Conservation (phyloP, 2,888 invertebrate species). For the Endotricha flammealis region DNA sequence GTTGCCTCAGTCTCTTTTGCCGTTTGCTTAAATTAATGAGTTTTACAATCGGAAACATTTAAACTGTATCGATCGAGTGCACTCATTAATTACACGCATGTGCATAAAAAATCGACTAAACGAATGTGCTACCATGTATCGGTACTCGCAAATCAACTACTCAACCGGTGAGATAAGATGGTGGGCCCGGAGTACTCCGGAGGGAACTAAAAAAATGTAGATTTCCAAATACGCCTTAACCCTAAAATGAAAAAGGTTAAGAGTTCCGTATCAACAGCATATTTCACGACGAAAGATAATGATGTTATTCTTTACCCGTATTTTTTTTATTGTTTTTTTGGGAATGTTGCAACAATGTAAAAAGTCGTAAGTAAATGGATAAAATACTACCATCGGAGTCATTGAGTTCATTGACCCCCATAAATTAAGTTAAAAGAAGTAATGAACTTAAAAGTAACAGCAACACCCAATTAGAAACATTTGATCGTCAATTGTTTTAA, state of each 20-base stretch:
- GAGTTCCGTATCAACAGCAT: conserved; percentile 39
- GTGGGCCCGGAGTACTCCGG: conserved; percentile 19
- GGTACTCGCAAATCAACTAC: conserved; percentile 32
- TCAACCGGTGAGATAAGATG: conserved; percentile 29
- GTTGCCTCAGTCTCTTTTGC: conserved; percentile 13
- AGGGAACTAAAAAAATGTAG: conserved; percentile 27
- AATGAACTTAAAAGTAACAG: background rate
- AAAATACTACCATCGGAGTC: background rate
- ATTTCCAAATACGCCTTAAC: conserved; percentile 31
- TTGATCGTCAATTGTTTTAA: background rate
- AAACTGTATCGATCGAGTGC: conserved; percentile 45
- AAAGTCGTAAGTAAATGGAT: conserved; percentile 10
- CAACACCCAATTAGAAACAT: conserved; percentile 2
- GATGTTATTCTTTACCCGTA: conserved; percentile 34
- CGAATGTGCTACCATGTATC: conserved; percentile 32
- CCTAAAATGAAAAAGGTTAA: conserved; percentile 43
- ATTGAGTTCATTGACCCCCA: conserved; percentile 3
- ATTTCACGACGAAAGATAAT: conserved; percentile 42
- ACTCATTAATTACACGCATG: conserved; percentile 46
- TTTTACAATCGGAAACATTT: conserved; percentile 53
- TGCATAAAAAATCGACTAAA: conserved; percentile 40
- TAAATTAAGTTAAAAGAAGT: conserved; percentile 3
- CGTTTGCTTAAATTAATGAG: conserved; percentile 35
- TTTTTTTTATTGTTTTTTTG: conserved; percentile 30
- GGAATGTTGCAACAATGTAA: conserved; percentile 27